Evolutionary conservation across 2,113 vertebrate genomes (phyloP).

Genomic region (Silurus meridionalis): DNA sequence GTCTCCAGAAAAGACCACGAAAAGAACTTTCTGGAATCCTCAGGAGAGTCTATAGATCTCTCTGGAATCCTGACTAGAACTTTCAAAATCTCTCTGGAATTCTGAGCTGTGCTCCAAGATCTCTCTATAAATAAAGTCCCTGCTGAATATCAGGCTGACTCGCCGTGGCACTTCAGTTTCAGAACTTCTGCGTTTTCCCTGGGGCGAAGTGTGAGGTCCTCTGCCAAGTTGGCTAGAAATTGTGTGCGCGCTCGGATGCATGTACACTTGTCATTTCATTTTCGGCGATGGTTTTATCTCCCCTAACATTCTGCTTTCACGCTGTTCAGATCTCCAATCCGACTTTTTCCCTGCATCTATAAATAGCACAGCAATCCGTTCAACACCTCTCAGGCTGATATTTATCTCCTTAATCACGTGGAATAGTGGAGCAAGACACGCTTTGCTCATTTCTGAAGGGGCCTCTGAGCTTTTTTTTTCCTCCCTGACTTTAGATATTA

Average conservation of each 20-base stretch:
- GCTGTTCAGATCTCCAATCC: constrained; percentile 39
- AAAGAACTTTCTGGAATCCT: neutral
- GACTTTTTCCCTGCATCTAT: constrained; percentile 28
- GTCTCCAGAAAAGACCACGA: neutral
- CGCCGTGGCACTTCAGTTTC: constrained; percentile 44
- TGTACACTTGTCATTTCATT: constrained; percentile 42
- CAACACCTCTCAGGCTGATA: constrained; percentile 28
- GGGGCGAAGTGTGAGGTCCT: neutral
- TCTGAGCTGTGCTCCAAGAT: neutral
- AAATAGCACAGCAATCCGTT: constrained; percentile 42
- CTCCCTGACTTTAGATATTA: constrained; percentile 9
- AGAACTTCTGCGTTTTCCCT: constrained; percentile 28
- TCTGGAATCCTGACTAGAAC: neutral
- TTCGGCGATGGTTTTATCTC: constrained; percentile 43
- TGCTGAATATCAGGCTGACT: constrained; percentile 42
- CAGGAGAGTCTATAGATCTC: neutral
- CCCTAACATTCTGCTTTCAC: constrained; percentile 45
- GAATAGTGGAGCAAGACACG: constrained; percentile 34
- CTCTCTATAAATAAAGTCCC: constrained; percentile 3
- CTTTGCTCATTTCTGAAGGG: constrained; percentile 28
- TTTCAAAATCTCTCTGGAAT: neutral
- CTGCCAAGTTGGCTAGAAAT: constrained; percentile 36
- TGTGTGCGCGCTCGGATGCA: constrained; percentile 18
- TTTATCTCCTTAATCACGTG: constrained; percentile 39
- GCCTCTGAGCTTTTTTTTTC: neutral